These are phyloP conservation scores for Entomobrya multifasciata DNA, from an alignment of 2,888 invertebrate genomes.

Conservation along the genomic window DNA sequence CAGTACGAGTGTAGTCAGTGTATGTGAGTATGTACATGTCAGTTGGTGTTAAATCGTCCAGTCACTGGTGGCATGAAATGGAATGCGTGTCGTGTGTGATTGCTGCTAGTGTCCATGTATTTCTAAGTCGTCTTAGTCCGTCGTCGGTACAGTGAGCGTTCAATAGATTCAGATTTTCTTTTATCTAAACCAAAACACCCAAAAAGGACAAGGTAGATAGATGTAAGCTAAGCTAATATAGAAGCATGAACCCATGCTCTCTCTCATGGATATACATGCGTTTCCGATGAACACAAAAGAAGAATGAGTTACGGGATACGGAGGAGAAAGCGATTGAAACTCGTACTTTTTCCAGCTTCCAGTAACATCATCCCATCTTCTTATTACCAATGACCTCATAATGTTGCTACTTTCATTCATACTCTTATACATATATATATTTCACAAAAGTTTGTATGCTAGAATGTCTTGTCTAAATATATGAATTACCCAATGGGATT, in stretches of 20 bases:
- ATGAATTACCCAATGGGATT: too few species aligned
- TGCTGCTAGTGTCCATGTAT: too few species aligned
- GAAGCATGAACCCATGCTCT: not conserved
- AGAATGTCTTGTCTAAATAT: too few species aligned
- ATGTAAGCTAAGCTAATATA: not conserved
- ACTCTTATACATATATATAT: too few species aligned
- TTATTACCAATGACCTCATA: not conserved
- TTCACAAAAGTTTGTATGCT: too few species aligned
- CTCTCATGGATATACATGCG: not conserved
- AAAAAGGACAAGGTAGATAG: not conserved
- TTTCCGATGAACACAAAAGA: constrained; percentile 24
- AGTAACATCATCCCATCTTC: not conserved
- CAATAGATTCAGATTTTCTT: constrained; percentile 10
- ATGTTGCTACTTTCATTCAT: constrained; percentile 1
- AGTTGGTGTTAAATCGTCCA: not conserved
- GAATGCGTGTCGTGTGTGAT: not conserved
- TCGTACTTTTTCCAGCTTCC: not conserved
- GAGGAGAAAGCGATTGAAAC: not conserved
- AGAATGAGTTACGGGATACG: constrained; percentile 46
- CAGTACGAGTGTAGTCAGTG: too few species aligned
- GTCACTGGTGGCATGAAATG: not conserved
- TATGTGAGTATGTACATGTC: not conserved
- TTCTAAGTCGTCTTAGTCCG: too few species aligned
- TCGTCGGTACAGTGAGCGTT: too few species aligned
- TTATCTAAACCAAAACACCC: constrained; percentile 1